These are phyloP conservation scores for Orthonyx spaldingii DNA, from an alignment of 2,113 vertebrate genomes.

Conservation along the genomic window DNA sequence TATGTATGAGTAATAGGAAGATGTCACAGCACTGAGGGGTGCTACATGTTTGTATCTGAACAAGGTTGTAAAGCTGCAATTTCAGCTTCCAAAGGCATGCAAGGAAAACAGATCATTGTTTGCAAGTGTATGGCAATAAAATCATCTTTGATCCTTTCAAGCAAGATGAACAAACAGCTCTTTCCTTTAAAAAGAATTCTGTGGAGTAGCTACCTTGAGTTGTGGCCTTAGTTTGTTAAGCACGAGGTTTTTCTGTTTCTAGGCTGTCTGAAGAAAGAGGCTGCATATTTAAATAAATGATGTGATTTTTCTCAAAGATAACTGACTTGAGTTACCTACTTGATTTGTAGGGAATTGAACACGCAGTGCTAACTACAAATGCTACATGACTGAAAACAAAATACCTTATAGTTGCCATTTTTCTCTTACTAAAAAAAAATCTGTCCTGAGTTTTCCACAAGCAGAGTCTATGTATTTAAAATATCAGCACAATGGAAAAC, in stretches of 20 bases:
- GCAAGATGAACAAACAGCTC: neutral
- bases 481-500: neutral
- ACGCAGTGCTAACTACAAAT: neutral
- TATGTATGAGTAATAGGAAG: neutral
- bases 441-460: neutral
- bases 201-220: neutral
- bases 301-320: neutral
- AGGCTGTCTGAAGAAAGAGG: neutral
- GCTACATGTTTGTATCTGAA: neutral
- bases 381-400: fast-evolving
- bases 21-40: neutral
- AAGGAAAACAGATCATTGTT: neutral
- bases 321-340: neutral
- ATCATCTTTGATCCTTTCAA: neutral
- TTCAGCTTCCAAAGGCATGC: neutral
- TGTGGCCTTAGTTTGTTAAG: neutral
- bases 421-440: neutral
- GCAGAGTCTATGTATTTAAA: neutral
- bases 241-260: neutral
- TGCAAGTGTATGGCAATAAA: neutral
- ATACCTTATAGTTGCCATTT: neutral
- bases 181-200: neutral
- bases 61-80: neutral
- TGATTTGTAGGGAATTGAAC: neutral
- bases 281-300: neutral